These are phyloP conservation scores for Fabriciana adippe DNA, from an alignment of 2,888 invertebrate species.

Conservation along the genomic window DNA sequence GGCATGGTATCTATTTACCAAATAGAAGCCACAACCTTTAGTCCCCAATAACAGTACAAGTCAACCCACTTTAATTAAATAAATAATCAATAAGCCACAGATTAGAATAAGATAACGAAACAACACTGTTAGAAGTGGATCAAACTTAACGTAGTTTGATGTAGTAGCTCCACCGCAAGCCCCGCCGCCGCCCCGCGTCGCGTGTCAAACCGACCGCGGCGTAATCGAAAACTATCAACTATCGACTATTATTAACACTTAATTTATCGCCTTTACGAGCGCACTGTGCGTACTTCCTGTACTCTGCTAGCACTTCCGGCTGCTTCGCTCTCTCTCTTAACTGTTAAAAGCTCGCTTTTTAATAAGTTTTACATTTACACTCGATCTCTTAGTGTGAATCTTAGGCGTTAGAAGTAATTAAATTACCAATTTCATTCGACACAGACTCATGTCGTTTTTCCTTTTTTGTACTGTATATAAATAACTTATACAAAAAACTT, in stretches of 20 bases:
- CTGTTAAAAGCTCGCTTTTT: too few species aligned
- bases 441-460: too few species aligned
- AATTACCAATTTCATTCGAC: too few species aligned
- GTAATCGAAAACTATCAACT: slow-evolving; percentile 21
- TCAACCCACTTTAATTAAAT: background rate
- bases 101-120: background rate
- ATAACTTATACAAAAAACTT: too few species aligned
- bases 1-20: too few species aligned
- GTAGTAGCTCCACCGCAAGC: background rate
- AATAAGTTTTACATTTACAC: too few species aligned
- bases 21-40: too few species aligned
- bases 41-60: too few species aligned
- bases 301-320: background rate
- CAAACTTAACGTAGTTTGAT: background rate
- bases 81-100: background rate
- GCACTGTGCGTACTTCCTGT: background rate
- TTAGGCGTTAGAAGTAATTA: too few species aligned
- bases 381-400: too few species aligned
- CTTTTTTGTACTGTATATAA: too few species aligned
- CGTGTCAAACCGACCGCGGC: slow-evolving; percentile 21
- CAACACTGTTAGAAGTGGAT: background rate
- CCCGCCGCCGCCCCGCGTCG: slow-evolving; percentile 4
- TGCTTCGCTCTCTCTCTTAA: background rate
- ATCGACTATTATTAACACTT: slow-evolving; percentile 13
- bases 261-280: slow-evolving; percentile 3